Evolutionary conservation across 2,888 invertebrate genomes (phyloP), one percentile per base, ranked within the genome.

Genomic region (Sphaerophoria rueppellii): DNA sequence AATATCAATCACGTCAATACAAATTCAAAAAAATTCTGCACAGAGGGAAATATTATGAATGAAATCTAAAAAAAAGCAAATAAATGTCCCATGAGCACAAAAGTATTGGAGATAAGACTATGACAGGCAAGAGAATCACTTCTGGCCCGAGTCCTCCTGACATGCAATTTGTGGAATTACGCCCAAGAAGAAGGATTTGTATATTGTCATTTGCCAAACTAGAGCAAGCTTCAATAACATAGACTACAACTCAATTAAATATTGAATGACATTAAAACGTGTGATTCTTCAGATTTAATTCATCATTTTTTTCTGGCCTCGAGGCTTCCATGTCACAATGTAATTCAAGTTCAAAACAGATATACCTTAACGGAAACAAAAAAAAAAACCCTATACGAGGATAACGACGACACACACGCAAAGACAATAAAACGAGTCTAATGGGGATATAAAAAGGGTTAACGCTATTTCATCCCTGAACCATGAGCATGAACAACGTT

Each of bases 1-100:
- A 83, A 83, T 83, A 83, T 83, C 83, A 83, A 83, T 83, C 83
- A 83, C 76, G 80, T 76, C 79, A 75, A 75, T 75, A 83, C 80
- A 83, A 80, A 74, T 67, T 83, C 79, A 76, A 72, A 80, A 80
- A 75, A 79, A 69, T 71, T 9, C 1, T 4, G 35, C 11, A 67
- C 40, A 70, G 46, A 63, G 7, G 43, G 3, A 34, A 48, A 3
- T 40, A 40, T 40, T 40, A 40, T 48, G 61, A 34, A 63, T 0
- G n/a, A 48, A n/a, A 46, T 24, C 43, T 24, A 0, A 54, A 4
- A 54, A 7, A 32, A 32, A 11, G 16, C 35, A 6, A 67, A 70
- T 60, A 72, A 65, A 61, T 57, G 67, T 34, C 63, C 60, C 69
- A 48, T 37, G 35, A 52, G 65, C 37, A 57, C 32, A 58, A 12